These are phyloP conservation scores for Dolichopus griseipennis DNA, from an alignment of 2,888 invertebrate species.

Conservation along the genomic window DNA sequence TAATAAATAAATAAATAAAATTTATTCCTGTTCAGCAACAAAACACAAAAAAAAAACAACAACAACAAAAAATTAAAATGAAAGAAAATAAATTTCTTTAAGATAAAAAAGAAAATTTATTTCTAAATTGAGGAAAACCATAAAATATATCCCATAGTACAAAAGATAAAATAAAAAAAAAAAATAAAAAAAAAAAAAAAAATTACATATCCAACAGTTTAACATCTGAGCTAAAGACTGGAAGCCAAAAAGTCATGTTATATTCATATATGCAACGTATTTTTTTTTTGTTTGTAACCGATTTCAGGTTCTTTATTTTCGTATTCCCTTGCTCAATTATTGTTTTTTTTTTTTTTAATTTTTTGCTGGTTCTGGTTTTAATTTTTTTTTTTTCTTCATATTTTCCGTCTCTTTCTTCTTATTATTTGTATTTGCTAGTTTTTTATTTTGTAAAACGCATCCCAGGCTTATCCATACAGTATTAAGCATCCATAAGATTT, in stretches of 20 bases:
- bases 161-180: not conserved
- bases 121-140: constrained; percentile 1
- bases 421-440: no score
- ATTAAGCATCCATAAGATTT: no score
- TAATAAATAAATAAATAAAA: not conserved
- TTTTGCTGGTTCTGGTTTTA: no score
- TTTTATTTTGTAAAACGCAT: no score
- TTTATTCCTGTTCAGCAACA: not conserved
- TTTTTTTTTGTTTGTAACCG: not conserved
- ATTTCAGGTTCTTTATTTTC: not conserved
- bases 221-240: constrained; percentile 8
- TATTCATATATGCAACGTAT: not conserved
- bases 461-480: no score
- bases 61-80: not conserved
- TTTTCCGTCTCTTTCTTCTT: no score
- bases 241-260: constrained; percentile 11
- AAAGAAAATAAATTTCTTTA: not conserved
- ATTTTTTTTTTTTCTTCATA: no score
- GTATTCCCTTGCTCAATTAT: no score
- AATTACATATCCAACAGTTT: not conserved
- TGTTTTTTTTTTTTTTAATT: no score
- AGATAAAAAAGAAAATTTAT: not conserved
- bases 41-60: not conserved
- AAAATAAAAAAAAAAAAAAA: no score
- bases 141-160: not conserved